Evolutionary conservation across 2,113 vertebrate species (phyloP), one percentile per base, ranked within the genome.

Genomic region (Aegithalos caudatus): DNA sequence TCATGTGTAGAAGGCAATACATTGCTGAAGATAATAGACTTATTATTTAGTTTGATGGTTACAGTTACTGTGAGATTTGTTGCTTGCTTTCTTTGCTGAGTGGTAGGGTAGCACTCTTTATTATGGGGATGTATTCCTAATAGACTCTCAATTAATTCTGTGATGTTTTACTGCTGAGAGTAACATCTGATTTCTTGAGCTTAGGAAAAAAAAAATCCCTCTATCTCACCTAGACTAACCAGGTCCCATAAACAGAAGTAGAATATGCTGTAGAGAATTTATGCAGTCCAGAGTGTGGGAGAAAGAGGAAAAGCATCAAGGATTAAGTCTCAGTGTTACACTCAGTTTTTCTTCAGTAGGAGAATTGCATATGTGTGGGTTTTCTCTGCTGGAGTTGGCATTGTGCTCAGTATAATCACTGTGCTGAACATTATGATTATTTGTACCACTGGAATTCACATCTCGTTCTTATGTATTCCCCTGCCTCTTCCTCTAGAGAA

Each of bases 61-160:
- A 65, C 28, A 50, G 54, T 79, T 80, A 78, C 50, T 87, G 35
- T 76, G 70, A 86, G 89, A 96, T 93, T 72, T 88, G 77, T 94
- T 92, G 47, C 79, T 96, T 80, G 50, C 70, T 93, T 94, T 80
- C 89, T 88, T 57, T 66, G 65, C 37, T 66, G 62, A 82, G 33
- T 74, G 86, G 81, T 61, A 71, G 35, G 44, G 24, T 53, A 88
- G 70, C n/a, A 51, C 11, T 88, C 38, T 87, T 93, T 81, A 54
- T 86, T 88, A 70, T 33, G 37, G 38, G 31, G 66, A 82, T 74
- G 20, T 89, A 81, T 94, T 74, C 96, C 92, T 95, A 94, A 86
- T 92, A 94, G 95, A 54, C 74, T 86, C 60, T 89, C 90, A 93
- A 94, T 98, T 98, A 97, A 96, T 95, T 97, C 94, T 88, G 65